phyloP scores from a whole-genome alignment of 2,888 invertebrate species.

The Octodonta nipae region DNA sequence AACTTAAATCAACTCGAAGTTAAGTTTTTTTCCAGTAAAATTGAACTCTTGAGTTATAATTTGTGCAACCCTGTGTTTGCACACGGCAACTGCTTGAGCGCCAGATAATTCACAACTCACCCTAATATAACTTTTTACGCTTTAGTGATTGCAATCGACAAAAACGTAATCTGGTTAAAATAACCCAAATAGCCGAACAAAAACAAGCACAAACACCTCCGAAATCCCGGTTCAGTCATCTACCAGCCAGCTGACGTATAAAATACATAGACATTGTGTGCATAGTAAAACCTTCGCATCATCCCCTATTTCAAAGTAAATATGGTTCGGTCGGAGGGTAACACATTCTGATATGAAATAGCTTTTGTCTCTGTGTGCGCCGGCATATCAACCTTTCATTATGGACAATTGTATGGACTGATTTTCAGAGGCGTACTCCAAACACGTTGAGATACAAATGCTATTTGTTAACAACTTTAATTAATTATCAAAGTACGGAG shows the following conservation, averaged over 20 bases:
- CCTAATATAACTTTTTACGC: no score
- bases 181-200: slow-evolving; percentile 2
- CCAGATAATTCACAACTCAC: no score
- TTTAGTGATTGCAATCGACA: background rate
- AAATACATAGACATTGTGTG: slow-evolving; percentile 2
- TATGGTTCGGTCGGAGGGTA: slow-evolving; percentile 1
- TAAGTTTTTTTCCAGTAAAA: no score
- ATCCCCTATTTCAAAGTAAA: slow-evolving; percentile 1
- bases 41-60: no score
- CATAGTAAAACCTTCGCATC: no score
- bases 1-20: no score
- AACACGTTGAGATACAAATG: background rate
- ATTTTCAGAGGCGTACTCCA: no score
- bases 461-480: slow-evolving; percentile 1
- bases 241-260: slow-evolving; percentile 1
- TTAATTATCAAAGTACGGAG: slow-evolving; percentile 1
- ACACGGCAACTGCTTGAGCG: no score
- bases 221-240: background rate
- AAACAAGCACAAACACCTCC: slow-evolving; percentile 1
- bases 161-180: slow-evolving; percentile 4
- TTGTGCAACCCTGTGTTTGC: no score
- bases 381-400: slow-evolving; percentile 1
- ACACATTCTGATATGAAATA: slow-evolving; percentile 1
- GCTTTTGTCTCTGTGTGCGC: slow-evolving; percentile 1
- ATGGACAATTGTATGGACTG: background rate